Percentiles rank a stretch among this genome's conserved stretches.
Conservation (phyloP, 1,140 invertebrate genomes). For the Tribolium castaneum region DNA sequence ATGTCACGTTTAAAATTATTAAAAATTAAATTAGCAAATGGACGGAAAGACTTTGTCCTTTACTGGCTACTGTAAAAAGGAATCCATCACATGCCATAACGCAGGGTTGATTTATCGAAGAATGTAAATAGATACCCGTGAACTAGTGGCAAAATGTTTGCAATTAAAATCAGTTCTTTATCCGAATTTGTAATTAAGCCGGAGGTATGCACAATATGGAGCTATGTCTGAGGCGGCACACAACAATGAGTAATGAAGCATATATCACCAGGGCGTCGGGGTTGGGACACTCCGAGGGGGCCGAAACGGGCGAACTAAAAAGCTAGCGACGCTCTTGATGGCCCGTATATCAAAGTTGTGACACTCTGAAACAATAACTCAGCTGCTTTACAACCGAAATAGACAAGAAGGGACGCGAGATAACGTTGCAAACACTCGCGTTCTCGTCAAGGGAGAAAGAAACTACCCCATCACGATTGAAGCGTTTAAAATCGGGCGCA, state of each 20-base stretch:
- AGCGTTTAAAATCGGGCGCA: slow-evolving; percentile 26
- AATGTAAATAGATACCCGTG: no score
- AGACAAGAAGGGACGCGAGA: slow-evolving; percentile 60
- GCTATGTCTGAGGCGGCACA: slow-evolving; percentile 22
- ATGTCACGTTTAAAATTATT: no score
- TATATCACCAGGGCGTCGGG: slow-evolving; percentile 37
- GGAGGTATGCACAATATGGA: slow-evolving; percentile 37
- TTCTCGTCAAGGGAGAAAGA: slow-evolving; percentile 34
- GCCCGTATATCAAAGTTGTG: slow-evolving; percentile 60
- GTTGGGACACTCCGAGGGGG: slow-evolving; percentile 36
- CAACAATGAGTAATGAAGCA: slow-evolving; percentile 43
- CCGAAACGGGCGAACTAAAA: slow-evolving; percentile 32
- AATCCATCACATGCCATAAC: no score
- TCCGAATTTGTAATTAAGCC: slow-evolving; percentile 29
- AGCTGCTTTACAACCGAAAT: slow-evolving; percentile 63
- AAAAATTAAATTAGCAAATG: no score
- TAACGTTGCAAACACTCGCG: slow-evolving; percentile 46
- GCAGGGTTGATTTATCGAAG: no score
- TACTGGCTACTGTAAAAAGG: no score
- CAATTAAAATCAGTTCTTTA: slow-evolving; percentile 26
- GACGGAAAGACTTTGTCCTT: no score
- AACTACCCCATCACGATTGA: slow-evolving; percentile 16
- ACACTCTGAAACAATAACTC: slow-evolving; percentile 64
- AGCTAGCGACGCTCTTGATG: slow-evolving; percentile 46
- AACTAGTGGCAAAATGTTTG: background rate